These are phyloP conservation scores for Augochlora pura DNA, from an alignment of 1,140 invertebrate species.

Conservation along the genomic window DNA sequence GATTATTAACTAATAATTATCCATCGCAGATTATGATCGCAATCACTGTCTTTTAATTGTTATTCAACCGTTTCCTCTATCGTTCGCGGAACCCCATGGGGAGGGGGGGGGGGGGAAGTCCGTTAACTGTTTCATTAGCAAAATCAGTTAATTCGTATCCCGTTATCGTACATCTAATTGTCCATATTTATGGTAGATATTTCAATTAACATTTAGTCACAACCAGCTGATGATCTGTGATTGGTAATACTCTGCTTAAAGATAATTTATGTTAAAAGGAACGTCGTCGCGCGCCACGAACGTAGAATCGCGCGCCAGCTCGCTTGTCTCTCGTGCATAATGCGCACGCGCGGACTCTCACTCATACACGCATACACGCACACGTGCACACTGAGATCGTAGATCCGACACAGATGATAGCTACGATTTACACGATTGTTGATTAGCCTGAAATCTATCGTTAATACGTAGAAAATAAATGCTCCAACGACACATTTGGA, in stretches of 20 bases:
- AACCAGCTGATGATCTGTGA: constrained; percentile 73
- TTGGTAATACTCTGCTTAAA: constrained; percentile 55
- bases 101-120: background rate
- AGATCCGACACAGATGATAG: constrained; percentile 14
- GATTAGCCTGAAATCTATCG: background rate
- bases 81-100: background rate
- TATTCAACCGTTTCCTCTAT: background rate
- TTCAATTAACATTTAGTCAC: constrained; percentile 70
- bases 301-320: constrained; percentile 19
- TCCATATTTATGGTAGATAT: constrained; percentile 45
- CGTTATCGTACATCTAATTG: constrained; percentile 36
- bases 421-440: constrained; percentile 11
- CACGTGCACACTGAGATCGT: background rate
- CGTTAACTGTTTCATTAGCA: constrained; percentile 11
- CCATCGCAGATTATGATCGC: background rate
- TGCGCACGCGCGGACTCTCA: too few species aligned
- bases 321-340: background rate
- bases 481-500: background rate
- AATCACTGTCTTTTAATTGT: background rate
- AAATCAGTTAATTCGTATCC: constrained; percentile 28
- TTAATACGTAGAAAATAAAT: background rate
- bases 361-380: background rate
- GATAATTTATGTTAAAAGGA: constrained; percentile 54
- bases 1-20: background rate
- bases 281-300: constrained; percentile 34